Evolutionary conservation across 2,797 vertebrate genomes (phyloP), one percentile per base, ranked within the genome.

Genomic region (Lates japonicus): DNA sequence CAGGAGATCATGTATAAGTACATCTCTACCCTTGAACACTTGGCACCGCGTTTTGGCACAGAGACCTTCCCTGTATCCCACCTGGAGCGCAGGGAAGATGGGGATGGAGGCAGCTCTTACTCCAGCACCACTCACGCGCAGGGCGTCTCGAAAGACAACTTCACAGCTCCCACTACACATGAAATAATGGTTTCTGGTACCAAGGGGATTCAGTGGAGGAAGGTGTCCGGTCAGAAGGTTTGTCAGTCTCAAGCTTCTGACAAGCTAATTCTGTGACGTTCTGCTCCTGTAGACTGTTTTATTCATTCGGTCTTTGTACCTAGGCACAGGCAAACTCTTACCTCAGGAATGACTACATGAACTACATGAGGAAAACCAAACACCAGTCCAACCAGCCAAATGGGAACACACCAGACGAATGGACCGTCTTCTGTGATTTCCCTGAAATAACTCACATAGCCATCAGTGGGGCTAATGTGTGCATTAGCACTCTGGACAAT

Each of bases 1-100:
- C 95, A 96, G 16, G 95, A 97, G 49, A 64, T 98, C 74, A 97
- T 98, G 95, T 96, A 95, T 65, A 99, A 98, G 64, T 99, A 99
- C 90, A 83, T 99, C 82, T 96, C 96, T n/a, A 98, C 97, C 0
- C 90, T 99, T 0, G 97, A 99, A 83, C 95, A 94, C 20, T 86
- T 99, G 69, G 96, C 95, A 0, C 96, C 96, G 0, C 29, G 73
- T 7, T 98, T 97, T 0, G 97, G 97, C 1, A 72, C 84, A 0
- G 98, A 99, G 89, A 69, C 81, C 0, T 96, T 97, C 66, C 51
- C 80, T 0, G 95, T 92, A 0, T 76, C 91, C 3, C 80, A 86
- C 37, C 75, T 98, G 87, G 89, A 95, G 0, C 49, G 95, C 8
- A 88, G 86, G 5, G 41, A 92, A 0, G 95, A 95, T 1, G 95